phyloP scores from a whole-genome alignment of 2,888 invertebrate species.

The Philhelius pedissequus region DNA sequence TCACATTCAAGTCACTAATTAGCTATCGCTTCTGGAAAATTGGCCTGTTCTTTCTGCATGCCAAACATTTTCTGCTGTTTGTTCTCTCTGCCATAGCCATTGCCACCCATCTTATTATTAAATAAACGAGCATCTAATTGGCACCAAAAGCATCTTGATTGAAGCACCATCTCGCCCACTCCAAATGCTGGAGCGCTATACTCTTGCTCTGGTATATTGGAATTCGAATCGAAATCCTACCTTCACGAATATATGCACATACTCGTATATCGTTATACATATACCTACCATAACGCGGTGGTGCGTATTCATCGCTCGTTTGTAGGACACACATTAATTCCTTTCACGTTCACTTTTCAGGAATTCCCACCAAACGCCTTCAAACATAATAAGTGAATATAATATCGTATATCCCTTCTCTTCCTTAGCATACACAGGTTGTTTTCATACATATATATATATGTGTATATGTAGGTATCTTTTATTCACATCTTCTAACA shows the following conservation, averaged over 20 bases:
- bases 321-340: constrained; percentile 42
- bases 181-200: not conserved
- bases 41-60: constrained; percentile 44
- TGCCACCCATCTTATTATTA: constrained; percentile 58
- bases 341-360: constrained; percentile 54
- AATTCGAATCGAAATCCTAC: not conserved
- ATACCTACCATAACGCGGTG: not conserved
- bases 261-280: too few species aligned
- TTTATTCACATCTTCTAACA: not conserved
- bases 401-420: constrained; percentile 36
- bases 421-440: not conserved
- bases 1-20: constrained; percentile 59
- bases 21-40: constrained; percentile 45
- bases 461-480: not conserved
- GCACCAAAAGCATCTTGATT: constrained; percentile 64
- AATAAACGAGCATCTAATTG: constrained; percentile 68
- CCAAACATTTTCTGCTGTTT: constrained; percentile 33
- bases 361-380: constrained; percentile 33
- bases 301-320: not conserved
- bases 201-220: too few species aligned
- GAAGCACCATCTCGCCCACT: constrained; percentile 35
- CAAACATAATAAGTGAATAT: constrained; percentile 63
- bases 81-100: not conserved
- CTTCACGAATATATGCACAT: not conserved
- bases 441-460: not conserved